Evolutionary conservation across 2,888 invertebrate species (phyloP), one percentile per base, ranked within the genome.

Genomic region (Plebejus melissa): DNA sequence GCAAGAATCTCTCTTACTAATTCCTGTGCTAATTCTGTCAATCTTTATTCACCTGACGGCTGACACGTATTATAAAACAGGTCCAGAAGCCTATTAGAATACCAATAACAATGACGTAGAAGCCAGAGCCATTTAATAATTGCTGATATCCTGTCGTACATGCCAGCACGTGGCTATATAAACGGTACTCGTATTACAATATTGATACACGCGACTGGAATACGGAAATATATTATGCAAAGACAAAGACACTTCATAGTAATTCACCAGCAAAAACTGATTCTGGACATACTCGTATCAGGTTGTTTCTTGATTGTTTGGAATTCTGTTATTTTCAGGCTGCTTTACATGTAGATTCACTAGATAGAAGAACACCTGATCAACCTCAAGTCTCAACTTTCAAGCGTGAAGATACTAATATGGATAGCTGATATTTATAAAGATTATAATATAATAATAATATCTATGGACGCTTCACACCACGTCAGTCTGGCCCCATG

Each of bases 161-260:
- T 65, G 65, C 65, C 65, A 65, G 65, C 65, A 65, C 65, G 32
- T 65, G 65, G 32, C 32, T 32, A 36, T 65, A 36, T 65, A 65
- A 65, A 65, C 65, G 65, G 65, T 65, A 65, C 65, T 65, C 65
- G 32, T 11, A 28, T 65, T 65, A 65, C 65, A 65, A 65, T 65
- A 65, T 58, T 60, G 22, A 65, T 36, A 32, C 16, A 65, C 36
- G 65, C 13, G 65, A 3, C 1, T 65, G 65, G 32, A 65, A 65
- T 65, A 65, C 36, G 65, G 32, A 36, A 65, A 36, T 36, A 36
- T 65, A 32, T 28, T 65, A 65, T 65, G 60, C 60, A 65, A 22
- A 60, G 11, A 22, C 1, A 13, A 65, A 4, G 13, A 65, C 32
- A 36, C 32, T 65, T 65, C 32, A 65, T 32, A 4, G 13, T 65